A percentile compares a stretch with the other conserved stretches of the same genome.
Conservation (phyloP, 2,113 vertebrate species). For the Leptosomus discolor region DNA sequence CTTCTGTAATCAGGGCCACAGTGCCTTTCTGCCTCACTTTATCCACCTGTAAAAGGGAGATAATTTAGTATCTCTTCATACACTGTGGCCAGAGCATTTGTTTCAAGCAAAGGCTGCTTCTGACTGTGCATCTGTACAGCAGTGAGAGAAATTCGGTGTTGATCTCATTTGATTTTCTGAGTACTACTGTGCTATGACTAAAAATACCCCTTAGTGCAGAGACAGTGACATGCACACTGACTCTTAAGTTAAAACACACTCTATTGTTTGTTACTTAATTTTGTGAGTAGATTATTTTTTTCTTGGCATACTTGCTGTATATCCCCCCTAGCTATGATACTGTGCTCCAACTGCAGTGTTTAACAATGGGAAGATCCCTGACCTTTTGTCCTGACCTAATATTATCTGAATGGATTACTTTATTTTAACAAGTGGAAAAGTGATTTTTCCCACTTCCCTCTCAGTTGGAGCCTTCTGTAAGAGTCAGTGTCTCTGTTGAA, state of each 20-base stretch:
- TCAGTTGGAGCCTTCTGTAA: not conserved
- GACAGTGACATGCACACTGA: not conserved
- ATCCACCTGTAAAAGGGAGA: not conserved
- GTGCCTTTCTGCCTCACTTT: not conserved
- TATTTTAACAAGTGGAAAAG: slow-evolving; percentile 41
- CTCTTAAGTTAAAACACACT: not conserved
- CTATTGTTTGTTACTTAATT: not conserved
- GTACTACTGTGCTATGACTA: not conserved
- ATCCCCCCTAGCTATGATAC: not conserved
- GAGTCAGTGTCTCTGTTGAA: not conserved
- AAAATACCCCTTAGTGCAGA: not conserved
- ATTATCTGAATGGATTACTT: not conserved
- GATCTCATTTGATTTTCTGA: not conserved
- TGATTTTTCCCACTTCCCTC: slow-evolving; percentile 41
- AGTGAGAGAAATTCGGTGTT: not conserved
- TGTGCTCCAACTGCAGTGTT: not conserved
- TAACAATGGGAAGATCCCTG: slow-evolving; percentile 1
- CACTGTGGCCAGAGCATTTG: not conserved
- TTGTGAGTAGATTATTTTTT: not conserved
- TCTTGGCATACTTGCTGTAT: not conserved
- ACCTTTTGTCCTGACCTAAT: slow-evolving; percentile 49
- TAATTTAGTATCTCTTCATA: not conserved
- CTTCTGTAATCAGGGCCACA: not conserved
- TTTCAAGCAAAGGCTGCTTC: not conserved
- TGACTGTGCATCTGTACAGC: not conserved